Evolutionary conservation across 2,113 vertebrate species (phyloP).

Genomic region (Bubo blakistoni): DNA sequence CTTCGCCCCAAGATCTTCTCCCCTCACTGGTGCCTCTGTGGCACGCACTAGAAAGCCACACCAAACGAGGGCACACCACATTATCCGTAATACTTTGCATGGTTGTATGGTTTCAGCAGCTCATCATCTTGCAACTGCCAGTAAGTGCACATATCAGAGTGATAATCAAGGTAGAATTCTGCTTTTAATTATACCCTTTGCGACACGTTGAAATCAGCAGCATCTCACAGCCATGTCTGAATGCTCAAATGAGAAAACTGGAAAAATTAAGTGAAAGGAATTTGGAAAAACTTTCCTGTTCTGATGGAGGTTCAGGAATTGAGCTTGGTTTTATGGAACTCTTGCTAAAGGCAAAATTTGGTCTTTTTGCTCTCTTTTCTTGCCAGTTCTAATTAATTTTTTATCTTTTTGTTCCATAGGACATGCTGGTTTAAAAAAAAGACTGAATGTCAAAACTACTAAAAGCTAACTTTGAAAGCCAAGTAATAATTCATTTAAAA

Average conservation of each 20-base stretch:
- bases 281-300: background rate
- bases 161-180: constrained; percentile 46
- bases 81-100: background rate
- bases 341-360: background rate
- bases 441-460: background rate
- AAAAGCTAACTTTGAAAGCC: background rate
- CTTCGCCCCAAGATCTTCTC: background rate
- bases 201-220: background rate
- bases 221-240: background rate
- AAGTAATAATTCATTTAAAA: constrained; percentile 19
- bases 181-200: constrained; percentile 37
- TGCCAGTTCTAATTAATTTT: constrained; percentile 11
- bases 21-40: rapidly evolving
- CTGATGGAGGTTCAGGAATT: background rate
- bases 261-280: background rate
- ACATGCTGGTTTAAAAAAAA: background rate
- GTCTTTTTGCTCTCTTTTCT: background rate
- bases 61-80: rapidly evolving
- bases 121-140: background rate
- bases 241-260: background rate
- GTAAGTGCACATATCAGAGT: background rate
- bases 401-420: background rate
- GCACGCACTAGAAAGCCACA: background rate
- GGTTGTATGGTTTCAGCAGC: background rate
- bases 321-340: background rate